Conservation (phyloP, 1,140 invertebrate genomes). For the Zaprionus africanus region DNA sequence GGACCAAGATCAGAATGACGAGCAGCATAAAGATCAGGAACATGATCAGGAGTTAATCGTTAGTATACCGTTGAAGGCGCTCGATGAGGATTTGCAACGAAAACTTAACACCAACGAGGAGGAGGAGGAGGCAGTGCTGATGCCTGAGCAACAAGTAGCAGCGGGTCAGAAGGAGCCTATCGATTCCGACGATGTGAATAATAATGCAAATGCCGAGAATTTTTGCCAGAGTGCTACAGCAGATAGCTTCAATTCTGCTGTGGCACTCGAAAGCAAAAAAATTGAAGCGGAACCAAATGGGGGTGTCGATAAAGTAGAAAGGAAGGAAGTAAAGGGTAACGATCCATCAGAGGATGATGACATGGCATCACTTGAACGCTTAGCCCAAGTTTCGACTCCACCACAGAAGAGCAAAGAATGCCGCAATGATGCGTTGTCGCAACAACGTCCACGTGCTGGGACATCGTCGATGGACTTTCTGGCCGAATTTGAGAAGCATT, state of each 20-base stretch:
- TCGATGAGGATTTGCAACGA: conserved; percentile 59
- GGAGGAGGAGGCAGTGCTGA: not conserved
- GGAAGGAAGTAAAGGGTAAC: conserved; percentile 8
- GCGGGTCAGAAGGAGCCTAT: conserved; percentile 16
- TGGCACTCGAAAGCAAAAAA: conserved; percentile 59
- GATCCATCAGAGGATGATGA: conserved; percentile 15
- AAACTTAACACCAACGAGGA: conserved; percentile 33
- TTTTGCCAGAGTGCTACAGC: conserved; percentile 79
- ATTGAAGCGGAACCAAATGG: conserved; percentile 63
- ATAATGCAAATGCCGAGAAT: conserved; percentile 71
- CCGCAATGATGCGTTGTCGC: not conserved
- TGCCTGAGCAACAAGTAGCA: not conserved
- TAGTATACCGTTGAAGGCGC: conserved; percentile 61
- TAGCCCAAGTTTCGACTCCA: not conserved
- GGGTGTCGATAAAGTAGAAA: not conserved
- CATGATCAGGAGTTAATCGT: conserved; percentile 54
- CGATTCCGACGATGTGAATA: conserved; percentile 60
- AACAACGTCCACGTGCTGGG: conserved; percentile 21
- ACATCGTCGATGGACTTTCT: conserved; percentile 60
- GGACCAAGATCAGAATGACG: too few relatives aligned
- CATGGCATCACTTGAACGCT: conserved; percentile 16
- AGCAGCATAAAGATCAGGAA: too few relatives aligned
- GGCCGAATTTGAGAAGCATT: conserved; percentile 70
- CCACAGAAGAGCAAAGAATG: not conserved
- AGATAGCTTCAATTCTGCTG: conserved; percentile 80